phyloP scores from a whole-genome alignment of 53 echinoderm and acorn worm genomes.

The Henricia sp. region DNA sequence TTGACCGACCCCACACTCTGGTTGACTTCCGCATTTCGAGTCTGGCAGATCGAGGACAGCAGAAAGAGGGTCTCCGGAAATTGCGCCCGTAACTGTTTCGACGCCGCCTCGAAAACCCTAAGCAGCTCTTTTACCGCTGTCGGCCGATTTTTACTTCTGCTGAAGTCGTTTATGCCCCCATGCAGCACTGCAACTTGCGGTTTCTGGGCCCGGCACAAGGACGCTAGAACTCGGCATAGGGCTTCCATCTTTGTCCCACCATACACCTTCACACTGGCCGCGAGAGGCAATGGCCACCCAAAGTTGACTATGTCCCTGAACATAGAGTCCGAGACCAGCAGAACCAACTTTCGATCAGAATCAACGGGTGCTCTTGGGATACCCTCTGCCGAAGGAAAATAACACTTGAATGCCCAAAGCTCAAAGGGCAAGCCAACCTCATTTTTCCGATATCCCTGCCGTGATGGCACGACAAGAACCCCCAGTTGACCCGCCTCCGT shows the following conservation, averaged over 20 bases:
- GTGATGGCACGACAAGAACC: slow-evolving; percentile 2
- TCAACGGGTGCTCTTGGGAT: not conserved
- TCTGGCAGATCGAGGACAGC: slow-evolving; percentile 21
- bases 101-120: slow-evolving; percentile 4
- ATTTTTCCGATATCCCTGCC: not conserved
- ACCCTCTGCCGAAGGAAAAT: not conserved
- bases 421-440: too few relatives aligned
- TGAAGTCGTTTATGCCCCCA: slow-evolving; percentile 20
- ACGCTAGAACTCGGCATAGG: not conserved
- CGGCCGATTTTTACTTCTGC: not conserved
- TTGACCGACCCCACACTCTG: not conserved
- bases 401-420: slow-evolving; percentile 24
- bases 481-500: slow-evolving; percentile 6
- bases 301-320: slow-evolving; percentile 6
- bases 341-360: not conserved
- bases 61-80: not conserved
- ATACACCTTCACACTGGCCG: not conserved
- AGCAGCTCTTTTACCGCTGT: not conserved
- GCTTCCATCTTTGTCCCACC: slow-evolving; percentile 32
- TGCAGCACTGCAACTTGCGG: not conserved
- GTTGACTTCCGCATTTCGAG: not conserved
- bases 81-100: slow-evolving; percentile 1
- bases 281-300: slow-evolving; percentile 1
- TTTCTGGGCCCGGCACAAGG: slow-evolving; percentile 1
- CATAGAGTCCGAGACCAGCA: slow-evolving; percentile 18